These are phyloP conservation scores for Lampris incognitus DNA, from an alignment of 2,113 vertebrate genomes.

Conservation along the genomic window DNA sequence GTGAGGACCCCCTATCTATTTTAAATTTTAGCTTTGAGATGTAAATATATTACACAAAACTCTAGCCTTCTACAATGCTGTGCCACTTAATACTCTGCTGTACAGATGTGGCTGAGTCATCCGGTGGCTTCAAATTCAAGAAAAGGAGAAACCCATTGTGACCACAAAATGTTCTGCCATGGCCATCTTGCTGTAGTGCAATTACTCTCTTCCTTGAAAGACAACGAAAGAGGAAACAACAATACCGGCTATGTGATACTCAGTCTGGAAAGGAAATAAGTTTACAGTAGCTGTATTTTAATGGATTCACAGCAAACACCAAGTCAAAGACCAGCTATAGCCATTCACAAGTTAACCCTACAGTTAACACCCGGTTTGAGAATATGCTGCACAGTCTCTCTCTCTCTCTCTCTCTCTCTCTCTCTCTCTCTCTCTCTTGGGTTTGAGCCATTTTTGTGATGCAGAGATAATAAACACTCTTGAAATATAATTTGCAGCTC, in stretches of 20 bases:
- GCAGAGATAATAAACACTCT: constrained; percentile 54
- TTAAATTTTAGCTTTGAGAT: neutral
- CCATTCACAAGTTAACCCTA: constrained; percentile 16
- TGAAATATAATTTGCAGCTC: constrained; percentile 33
- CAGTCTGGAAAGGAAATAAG: constrained; percentile 26
- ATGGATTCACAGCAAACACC: constrained; percentile 23
- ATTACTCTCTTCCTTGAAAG: neutral
- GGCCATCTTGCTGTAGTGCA: neutral
- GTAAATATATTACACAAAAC: neutral
- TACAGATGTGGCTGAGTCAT: neutral
- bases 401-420: constrained; percentile 1
- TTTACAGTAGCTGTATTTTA: constrained; percentile 19
- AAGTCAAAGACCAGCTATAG: constrained; percentile 13
- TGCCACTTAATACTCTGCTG: neutral
- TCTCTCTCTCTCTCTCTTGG: neutral
- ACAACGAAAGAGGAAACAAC: constrained; percentile 2
- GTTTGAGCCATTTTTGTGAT: constrained; percentile 63
- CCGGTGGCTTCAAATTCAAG: constrained; percentile 9
- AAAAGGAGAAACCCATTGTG: neutral
- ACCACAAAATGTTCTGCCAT: neutral
- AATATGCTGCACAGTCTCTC: constrained; percentile 35
- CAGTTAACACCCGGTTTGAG: constrained; percentile 50
- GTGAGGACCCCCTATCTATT: neutral
- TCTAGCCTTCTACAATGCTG: neutral
- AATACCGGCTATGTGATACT: constrained; percentile 13